Percentiles rank a stretch among this genome's conserved stretches.
These are phyloP conservation scores for Patella vulgata DNA, from an alignment of 1,140 invertebrate species.

Conservation along the genomic window DNA sequence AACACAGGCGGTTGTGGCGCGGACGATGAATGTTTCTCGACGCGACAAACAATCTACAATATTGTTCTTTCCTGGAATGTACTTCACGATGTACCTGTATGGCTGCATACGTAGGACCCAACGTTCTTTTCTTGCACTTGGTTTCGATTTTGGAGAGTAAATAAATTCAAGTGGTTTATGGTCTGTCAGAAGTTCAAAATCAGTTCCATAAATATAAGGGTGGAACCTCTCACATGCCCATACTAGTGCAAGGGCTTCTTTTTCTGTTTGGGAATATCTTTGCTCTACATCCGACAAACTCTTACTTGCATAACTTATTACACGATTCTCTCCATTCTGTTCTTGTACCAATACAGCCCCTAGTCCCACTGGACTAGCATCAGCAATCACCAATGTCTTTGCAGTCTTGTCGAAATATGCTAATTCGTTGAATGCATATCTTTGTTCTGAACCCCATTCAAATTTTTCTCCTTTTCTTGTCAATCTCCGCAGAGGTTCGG, in stretches of 20 bases:
- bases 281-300: slow-evolving; percentile 29
- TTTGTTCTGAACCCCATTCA: slow-evolving; percentile 2
- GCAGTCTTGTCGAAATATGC: slow-evolving; percentile 9
- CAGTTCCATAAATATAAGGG: slow-evolving; percentile 61
- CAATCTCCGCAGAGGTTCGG: slow-evolving; percentile 25
- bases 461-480: slow-evolving; percentile 26
- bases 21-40: no score
- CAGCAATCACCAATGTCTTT: slow-evolving; percentile 13
- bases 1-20: no score
- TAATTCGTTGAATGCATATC: background rate
- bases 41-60: slow-evolving; percentile 35
- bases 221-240: slow-evolving; percentile 65
- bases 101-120: slow-evolving; percentile 41
- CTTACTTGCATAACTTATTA: slow-evolving; percentile 40
- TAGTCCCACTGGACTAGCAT: slow-evolving; percentile 25
- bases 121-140: slow-evolving; percentile 35
- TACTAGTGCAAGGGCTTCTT: slow-evolving; percentile 64
- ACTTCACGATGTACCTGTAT: slow-evolving; percentile 27
- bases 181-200: slow-evolving; percentile 63
- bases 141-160: slow-evolving; percentile 25
- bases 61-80: slow-evolving; percentile 25
- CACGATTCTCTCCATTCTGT: slow-evolving; percentile 17
- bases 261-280: slow-evolving; percentile 65
- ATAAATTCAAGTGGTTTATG: slow-evolving; percentile 54
- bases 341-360: slow-evolving; percentile 30